A percentile compares a stretch with the other conserved stretches of the same genome.
These are phyloP conservation scores for Tenebrio molitor DNA, from an alignment of 1,140 invertebrate species.

Conservation along the genomic window DNA sequence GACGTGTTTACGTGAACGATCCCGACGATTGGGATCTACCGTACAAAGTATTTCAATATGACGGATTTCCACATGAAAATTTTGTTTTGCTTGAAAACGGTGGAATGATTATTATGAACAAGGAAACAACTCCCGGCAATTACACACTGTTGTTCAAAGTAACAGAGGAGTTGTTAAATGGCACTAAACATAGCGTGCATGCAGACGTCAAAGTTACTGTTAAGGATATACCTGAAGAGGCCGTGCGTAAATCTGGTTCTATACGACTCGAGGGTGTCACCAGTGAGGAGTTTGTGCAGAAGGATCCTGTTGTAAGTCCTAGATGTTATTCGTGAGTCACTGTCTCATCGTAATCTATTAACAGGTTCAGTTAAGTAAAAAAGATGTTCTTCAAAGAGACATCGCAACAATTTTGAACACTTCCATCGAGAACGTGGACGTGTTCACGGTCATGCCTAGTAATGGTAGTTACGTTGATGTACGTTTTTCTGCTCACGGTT, in stretches of 20 bases:
- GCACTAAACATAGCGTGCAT: constrained; percentile 74
- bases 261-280: constrained; percentile 85
- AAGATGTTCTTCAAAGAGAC: constrained; percentile 77
- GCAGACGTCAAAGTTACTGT: constrained; percentile 88
- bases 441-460: constrained; percentile 87
- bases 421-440: constrained; percentile 86
- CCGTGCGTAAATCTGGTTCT: constrained; percentile 90
- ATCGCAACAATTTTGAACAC: constrained; percentile 83
- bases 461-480: constrained; percentile 80
- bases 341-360: constrained; percentile 48
- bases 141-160: constrained; percentile 81
- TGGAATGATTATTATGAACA: constrained; percentile 88
- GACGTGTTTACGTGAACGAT: constrained; percentile 91
- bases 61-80: constrained; percentile 68
- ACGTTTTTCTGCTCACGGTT: constrained; percentile 91
- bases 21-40: constrained; percentile 93
- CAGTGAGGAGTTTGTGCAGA: constrained; percentile 86
- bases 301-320: constrained; percentile 67
- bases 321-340: neutral
- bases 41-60: constrained; percentile 88
- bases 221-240: constrained; percentile 88
- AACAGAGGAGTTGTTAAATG: constrained; percentile 72
- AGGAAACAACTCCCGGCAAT: constrained; percentile 76
- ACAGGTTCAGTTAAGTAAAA: constrained; percentile 77
- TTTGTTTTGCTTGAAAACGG: constrained; percentile 78